Evolutionary conservation across 2,113 vertebrate genomes (phyloP).

Genomic region (Lynx canadensis): DNA sequence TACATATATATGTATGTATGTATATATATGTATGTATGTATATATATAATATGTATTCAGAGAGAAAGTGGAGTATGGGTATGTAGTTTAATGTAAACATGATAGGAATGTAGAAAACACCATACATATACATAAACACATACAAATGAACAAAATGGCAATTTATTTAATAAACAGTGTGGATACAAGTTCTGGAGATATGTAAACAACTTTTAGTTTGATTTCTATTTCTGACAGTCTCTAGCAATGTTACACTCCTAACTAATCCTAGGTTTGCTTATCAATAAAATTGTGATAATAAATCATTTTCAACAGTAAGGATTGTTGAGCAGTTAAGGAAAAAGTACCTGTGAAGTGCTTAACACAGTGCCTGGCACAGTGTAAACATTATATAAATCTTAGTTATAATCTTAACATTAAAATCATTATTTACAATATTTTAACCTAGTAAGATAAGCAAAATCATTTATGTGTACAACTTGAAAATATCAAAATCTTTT

Average conservation of each 20-base stretch:
- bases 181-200: background rate
- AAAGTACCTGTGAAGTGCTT: background rate
- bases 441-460: background rate
- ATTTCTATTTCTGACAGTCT: background rate
- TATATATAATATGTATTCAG: background rate
- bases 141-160: background rate
- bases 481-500: background rate
- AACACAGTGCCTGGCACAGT: too few relatives aligned
- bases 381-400: background rate
- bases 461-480: background rate
- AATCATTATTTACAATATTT: background rate
- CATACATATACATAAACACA: background rate
- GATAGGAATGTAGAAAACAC: background rate
- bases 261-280: background rate
- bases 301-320: background rate
- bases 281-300: background rate
- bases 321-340: background rate
- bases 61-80: background rate
- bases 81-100: background rate
- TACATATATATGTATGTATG: too few relatives aligned
- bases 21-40: background rate
- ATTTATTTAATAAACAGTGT: background rate
- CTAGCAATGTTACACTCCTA: background rate
- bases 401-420: background rate
- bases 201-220: background rate